Conservation (phyloP, 2,797 vertebrate species). For the Falco novaeseelandiae region DNA sequence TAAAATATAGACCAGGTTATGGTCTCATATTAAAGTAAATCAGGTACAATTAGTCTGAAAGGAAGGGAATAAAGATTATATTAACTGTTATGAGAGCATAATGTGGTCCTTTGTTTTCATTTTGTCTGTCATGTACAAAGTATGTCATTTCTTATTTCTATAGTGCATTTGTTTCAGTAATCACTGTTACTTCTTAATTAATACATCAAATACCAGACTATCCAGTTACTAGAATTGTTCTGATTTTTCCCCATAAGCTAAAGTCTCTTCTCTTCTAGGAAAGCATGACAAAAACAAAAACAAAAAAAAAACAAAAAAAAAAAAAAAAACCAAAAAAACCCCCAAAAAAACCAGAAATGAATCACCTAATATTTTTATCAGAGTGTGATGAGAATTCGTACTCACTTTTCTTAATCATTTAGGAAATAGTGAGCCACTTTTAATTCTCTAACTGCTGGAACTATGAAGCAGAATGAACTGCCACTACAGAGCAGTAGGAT, state of each 20-base stretch:
- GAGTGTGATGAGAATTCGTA: neutral
- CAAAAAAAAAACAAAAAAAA: neutral
- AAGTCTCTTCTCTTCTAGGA: neutral
- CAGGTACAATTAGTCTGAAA: neutral
- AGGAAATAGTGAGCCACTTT: neutral
- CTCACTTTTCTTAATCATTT: neutral
- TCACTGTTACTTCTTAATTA: neutral
- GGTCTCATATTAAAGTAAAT: neutral
- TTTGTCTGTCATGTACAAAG: neutral
- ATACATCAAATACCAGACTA: neutral
- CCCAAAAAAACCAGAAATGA: neutral
- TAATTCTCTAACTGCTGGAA: neutral
- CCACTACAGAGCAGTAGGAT: neutral
- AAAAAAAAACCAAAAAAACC: neutral
- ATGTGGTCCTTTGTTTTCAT: neutral
- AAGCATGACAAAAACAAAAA: neutral
- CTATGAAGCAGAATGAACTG: neutral
- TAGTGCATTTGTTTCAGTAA: neutral
- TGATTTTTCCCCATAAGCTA: neutral
- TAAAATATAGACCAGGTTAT: neutral
- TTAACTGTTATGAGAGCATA: neutral
- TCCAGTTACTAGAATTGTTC: neutral
- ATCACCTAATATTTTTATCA: neutral
- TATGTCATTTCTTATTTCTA: neutral
- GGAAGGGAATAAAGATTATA: neutral